Evolutionary conservation across 2,113 vertebrate species (phyloP), one percentile per base, ranked within the genome.

Genomic region (Trichechus manatus): DNA sequence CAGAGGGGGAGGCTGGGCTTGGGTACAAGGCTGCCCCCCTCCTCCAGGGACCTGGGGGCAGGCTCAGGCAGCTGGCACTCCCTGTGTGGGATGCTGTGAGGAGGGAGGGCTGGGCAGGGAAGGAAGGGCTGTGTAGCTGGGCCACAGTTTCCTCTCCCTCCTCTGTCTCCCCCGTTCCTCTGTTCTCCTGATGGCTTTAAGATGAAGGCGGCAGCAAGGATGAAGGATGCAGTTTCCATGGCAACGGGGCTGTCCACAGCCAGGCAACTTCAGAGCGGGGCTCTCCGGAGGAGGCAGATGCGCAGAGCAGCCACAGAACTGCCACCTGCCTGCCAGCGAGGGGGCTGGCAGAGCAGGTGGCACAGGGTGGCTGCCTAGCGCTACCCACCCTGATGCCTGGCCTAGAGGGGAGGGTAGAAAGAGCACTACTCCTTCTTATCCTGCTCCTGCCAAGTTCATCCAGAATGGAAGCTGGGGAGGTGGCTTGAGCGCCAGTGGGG

Each of bases 161-260:
- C 68, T 93, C 94, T 95, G 70, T 97, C 91, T 97, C 95, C 85
- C 85, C 68, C 53, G 31, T 91, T 95, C 90, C 85, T 97, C 96
- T 97, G 91, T 98, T 98, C 96, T 98, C 88, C 92, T 6, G 5
- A 95, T 94, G 92, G 96, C 95, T 98, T 97, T 98, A 97, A 98
- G 96, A 98, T 98, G 96, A 98, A 98, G 97, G 97, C 95, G 42
- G 92, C 0, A 9, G 96, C 92, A 97, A 96, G 98, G 96, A 98
- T 98, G 92, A 97, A 98, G 96, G 97, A 96, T 97, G 86, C 74
- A 89, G 97, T 98, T 97, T 98, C 98, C 95, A 98, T 98, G 97
- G 96, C 70, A 98, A 98, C 97, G 1, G 95, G 94, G 89, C 95
- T 97, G 96, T 97, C 97, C 97, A 97, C 53, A 93, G 97, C 88